Conservation (phyloP, 2,888 invertebrate species). For the Leuctra nigra region DNA sequence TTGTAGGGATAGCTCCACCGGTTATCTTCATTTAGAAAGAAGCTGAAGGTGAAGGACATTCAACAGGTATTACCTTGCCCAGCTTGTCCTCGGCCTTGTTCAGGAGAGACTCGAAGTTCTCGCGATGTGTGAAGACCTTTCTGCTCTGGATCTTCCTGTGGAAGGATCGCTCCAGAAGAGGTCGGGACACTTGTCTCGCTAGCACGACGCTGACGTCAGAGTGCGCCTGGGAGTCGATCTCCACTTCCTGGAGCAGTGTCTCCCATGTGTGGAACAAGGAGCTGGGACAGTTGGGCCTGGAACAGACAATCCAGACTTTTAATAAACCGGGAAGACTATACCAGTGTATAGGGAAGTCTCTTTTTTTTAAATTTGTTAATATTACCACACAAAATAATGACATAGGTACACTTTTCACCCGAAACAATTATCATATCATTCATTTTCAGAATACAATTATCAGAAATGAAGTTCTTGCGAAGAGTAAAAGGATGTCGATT, state of each 20-base stretch:
- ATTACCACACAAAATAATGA: no score
- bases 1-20: no score
- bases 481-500: no score
- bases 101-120: constrained; percentile 82
- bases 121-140: constrained; percentile 84
- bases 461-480: no score
- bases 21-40: no score
- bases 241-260: constrained; percentile 81
- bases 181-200: constrained; percentile 69
- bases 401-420: no score
- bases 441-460: no score
- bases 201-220: constrained; percentile 77
- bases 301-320: constrained; percentile 23
- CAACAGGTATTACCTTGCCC: constrained; percentile 60
- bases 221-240: constrained; percentile 79
- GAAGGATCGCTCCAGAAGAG: constrained; percentile 79
- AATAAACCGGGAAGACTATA: no score
- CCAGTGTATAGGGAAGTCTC: no score
- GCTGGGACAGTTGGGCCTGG: constrained; percentile 69
- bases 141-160: constrained; percentile 85
- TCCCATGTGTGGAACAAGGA: constrained; percentile 88
- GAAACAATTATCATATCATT: no score
- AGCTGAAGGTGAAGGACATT: no score
- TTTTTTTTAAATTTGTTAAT: no score
- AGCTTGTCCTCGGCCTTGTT: constrained; percentile 77